Evolutionary conservation across 1,140 invertebrate genomes (phyloP), one percentile per base, ranked within the genome.

Genomic region (Drosophila paulistorum): DNA sequence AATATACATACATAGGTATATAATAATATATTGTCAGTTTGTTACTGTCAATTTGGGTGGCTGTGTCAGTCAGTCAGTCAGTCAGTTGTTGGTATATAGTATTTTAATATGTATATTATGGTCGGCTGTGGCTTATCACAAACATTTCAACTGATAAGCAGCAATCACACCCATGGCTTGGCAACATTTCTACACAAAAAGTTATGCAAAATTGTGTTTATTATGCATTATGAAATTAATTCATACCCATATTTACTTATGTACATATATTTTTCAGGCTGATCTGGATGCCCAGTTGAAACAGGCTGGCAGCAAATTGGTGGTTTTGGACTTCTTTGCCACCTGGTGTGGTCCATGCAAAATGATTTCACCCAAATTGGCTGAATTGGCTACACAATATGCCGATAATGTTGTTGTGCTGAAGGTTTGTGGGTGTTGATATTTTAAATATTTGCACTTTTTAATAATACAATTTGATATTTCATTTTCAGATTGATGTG

Each of bases 271-370:
- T 23, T 41, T 14, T 7, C 17, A 96, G 96, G 93, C 81, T 59
- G 97, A 98, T 86, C 95, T 98, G 81, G 93, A 96, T 67, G 91
- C 85, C 26, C 95, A 96, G 92, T 93, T 98, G 58, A 91, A 93
- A 0, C 95, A 95, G 72, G 97, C 97, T 42, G 97, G 96, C 13
- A 93, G 94, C 14, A 97, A 96, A 85, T 93, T 99, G 80, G 96
- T 99, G 26, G 95, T 99, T 23, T 95, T 99, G 65, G 97, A 99
- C 90, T 97, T 98, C 92, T 96, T 95, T 92, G 91, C 91, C 74
- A 85, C 94, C 61, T 97, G 96, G 97, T 97, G 96, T 93, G 98
- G 98, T 0, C 98, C 98, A 10, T 99, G 98, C 94, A 97, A 97
- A 92, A 94, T 96, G 93, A 99, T 99, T 92, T 95, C 95, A 6